phyloP scores from a whole-genome alignment of 2,797 vertebrate genomes.

The Varecia variegata region DNA sequence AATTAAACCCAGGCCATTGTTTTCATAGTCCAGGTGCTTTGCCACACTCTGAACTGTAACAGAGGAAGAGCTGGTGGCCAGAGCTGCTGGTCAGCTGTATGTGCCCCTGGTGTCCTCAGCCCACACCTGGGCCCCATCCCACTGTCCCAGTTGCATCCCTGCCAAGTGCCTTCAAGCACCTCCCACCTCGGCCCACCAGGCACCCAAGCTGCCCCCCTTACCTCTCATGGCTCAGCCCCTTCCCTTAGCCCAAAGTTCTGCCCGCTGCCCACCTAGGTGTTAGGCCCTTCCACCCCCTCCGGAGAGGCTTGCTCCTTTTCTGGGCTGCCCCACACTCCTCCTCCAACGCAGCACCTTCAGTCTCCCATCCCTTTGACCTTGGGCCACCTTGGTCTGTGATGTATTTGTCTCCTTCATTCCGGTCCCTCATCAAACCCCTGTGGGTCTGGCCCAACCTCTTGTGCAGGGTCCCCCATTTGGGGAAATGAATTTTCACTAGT shows the following conservation, averaged over 20 bases:
- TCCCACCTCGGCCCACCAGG: accelerated
- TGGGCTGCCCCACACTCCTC: neutral
- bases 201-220: too few relatives aligned
- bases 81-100: neutral
- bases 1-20: neutral
- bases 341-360: neutral
- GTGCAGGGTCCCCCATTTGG: neutral
- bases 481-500: neutral
- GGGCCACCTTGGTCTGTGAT: neutral
- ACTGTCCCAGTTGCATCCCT: neutral
- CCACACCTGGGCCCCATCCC: neutral
- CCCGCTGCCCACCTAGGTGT: accelerated
- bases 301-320: neutral
- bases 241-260: neutral
- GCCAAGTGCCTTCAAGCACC: neutral
- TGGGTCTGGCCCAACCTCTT: neutral
- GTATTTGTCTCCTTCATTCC: neutral
- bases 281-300: neutral
- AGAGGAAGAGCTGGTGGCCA: neutral
- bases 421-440: neutral
- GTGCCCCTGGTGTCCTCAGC: neutral
- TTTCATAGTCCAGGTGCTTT: neutral
- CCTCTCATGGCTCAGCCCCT: neutral
- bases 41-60: neutral
- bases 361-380: neutral